Evolutionary conservation across 2,888 invertebrate species (phyloP).

Genomic region (Chrysolina oricalcia): DNA sequence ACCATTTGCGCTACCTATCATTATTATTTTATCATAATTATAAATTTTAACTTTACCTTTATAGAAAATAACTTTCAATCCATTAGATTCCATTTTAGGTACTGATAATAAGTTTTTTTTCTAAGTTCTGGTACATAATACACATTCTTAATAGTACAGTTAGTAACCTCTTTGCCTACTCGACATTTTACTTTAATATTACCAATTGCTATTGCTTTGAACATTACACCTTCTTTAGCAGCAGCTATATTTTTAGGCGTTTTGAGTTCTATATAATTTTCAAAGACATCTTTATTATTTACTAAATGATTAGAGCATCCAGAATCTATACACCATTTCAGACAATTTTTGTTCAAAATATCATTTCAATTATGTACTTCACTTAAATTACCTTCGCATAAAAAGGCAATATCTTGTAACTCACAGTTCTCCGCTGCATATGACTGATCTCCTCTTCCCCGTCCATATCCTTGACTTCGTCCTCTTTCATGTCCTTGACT

Average conservation of each 20-base stretch:
- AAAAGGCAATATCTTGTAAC: conserved; percentile 19
- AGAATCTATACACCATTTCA: conserved; percentile 22
- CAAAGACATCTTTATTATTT: conserved; percentile 16
- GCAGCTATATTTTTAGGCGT: conserved; percentile 29
- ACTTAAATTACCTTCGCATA: conserved; percentile 7
- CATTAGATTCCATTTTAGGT: no score
- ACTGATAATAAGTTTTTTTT: no score
- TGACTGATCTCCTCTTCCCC: conserved; percentile 22
- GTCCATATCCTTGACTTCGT: conserved; percentile 9
- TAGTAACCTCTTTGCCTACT: not conserved
- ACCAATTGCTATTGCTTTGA: conserved; percentile 23
- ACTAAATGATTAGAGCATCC: conserved; percentile 25
- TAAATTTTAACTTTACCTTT: no score
- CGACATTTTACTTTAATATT: conserved; percentile 7
- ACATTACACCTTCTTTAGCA: conserved; percentile 31
- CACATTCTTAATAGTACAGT: conserved; percentile 10
- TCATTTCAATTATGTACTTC: conserved; percentile 13
- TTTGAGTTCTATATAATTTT: conserved; percentile 18
- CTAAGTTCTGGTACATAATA: no score
- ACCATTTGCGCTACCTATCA: no score
- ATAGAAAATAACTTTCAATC: no score
- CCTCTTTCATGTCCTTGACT: not conserved
- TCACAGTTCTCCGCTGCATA: conserved; percentile 4
- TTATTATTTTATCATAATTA: no score
- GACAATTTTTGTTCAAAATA: not conserved